Evolutionary conservation across 1,140 invertebrate genomes (phyloP), one percentile per base, ranked within the genome.

Genomic region (Babylonia areolata): DNA sequence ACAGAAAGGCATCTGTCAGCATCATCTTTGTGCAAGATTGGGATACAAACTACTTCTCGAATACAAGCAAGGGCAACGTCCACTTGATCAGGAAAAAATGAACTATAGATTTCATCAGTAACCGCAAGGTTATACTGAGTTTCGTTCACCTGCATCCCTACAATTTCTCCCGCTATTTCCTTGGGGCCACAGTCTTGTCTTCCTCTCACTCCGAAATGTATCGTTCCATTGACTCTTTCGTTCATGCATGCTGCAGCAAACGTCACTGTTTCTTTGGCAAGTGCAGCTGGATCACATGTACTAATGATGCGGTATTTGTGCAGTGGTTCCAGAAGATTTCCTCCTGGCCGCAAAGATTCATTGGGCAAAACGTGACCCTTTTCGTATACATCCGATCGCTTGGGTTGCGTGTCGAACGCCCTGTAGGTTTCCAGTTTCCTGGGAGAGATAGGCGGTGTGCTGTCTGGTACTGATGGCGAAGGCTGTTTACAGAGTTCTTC

Each of bases 161-260:
- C 42, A 64, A 89, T 85, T 77, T 40, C 75, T 28, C 75, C 75
- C 9, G 75, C 37, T 15, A 37, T 11, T 6, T 40, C 15, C 20
- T 28, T 77, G 20, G 15, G 35, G 35, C 37, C 3, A 17, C 17
- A 0, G 75, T 77, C 86, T 6, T 71, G 69, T 5, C 58, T 79
- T 9, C 78, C 54, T 33, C 28, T 40, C 23, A 89, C 88, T 11
- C 88, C 88, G 85, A 89, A 86, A 54, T 88, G 85, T 31, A 89
- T 84, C 75, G 88, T 89, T 6, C 88, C 88, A 82, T 89, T 88
- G 15, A 85, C 80, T 35, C 87, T 81, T 17, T 88, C 87, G 58
- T 89, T 89, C 33, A 89, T 84, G 82, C 88, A 89, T 2, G 88
- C 87, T 51, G 88, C 85, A 58, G 85, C 88, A 85, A 89, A 89